phyloP scores from a whole-genome alignment of 2,888 invertebrate species.

The Lamellibrachia satsuma region DNA sequence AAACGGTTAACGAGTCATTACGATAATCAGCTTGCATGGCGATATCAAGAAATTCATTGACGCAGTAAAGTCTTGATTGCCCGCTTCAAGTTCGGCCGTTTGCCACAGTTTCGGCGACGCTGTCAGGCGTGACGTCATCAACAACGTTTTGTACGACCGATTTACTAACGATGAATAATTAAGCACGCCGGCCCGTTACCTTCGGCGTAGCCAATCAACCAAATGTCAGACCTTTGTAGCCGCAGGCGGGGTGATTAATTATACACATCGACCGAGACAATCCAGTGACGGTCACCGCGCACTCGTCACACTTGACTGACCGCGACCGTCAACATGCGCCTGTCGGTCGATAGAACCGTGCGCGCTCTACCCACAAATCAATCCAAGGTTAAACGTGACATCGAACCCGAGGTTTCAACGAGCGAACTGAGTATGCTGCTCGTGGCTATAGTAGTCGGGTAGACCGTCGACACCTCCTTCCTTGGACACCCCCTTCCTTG shows the following conservation, averaged over 20 bases:
- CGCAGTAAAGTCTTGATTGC: not conserved
- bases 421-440: not conserved
- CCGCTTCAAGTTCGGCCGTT: not conserved
- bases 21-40: not conserved
- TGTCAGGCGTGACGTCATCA: not conserved
- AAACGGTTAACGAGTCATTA: not conserved
- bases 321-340: not conserved
- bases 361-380: not conserved
- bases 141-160: slow-evolving; percentile 13
- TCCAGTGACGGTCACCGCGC: not conserved
- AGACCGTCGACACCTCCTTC: no score
- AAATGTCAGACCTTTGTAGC: not conserved
- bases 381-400: not conserved
- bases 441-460: not conserved
- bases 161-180: slow-evolving; percentile 17
- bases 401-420: not conserved
- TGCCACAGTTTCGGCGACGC: not conserved
- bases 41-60: not conserved
- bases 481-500: no score
- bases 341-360: not conserved
- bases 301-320: not conserved
- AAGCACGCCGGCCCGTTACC: not conserved
- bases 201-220: not conserved
- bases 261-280: not conserved
- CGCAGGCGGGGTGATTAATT: not conserved